Evolutionary conservation across 2,797 vertebrate species (phyloP), one percentile per base, ranked within the genome.

Genomic region (Xenentodon cancila): DNA sequence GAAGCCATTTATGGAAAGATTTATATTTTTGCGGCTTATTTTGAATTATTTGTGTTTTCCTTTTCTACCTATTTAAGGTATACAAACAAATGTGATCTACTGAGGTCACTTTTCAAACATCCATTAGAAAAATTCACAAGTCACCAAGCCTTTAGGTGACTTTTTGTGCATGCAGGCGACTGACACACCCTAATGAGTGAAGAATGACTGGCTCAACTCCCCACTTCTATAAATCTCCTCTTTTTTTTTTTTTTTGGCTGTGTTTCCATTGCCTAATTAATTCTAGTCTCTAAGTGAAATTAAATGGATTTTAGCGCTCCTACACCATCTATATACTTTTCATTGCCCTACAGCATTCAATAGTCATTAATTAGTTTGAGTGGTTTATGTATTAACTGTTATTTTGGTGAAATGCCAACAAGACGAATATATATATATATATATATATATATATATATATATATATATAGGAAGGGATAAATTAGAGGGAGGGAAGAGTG

Each of bases 281-380:
- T 88, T 89, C 79, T 76, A 57, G 56, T 84, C 78, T 88, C 65
- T 80, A 84, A 88, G 86, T 85, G 77, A 87, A 90, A 92, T 88
- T 64, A 90, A 86, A 84, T 85, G 80, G 80, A 78, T 86, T 89
- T 89, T 75, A 89, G 79, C 81, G 85, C 87, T 91, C 85, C 85
- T 88, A 81, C 86, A 80, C 71, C 82, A 86, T 86, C 82, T 73
- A 87, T 88, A 90, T 75, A 89, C 84, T 84, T 89, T 88, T 86
- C 75, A 82, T 74, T 87, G 78, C 68, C 73, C 80, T 42, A 53
- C 85, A 83, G 84, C 75, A 57, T 75, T 71, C 78, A 66, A 20
- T 76, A 85, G 84, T 84, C 85, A 87, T 91, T 86, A 83, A 91
- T 93, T 92, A 87, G 71, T 84, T 71, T 40, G 77, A 91, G 88